These are phyloP conservation scores for Andricus grossulariae DNA, from an alignment of 1,140 invertebrate genomes.

Conservation along the genomic window DNA sequence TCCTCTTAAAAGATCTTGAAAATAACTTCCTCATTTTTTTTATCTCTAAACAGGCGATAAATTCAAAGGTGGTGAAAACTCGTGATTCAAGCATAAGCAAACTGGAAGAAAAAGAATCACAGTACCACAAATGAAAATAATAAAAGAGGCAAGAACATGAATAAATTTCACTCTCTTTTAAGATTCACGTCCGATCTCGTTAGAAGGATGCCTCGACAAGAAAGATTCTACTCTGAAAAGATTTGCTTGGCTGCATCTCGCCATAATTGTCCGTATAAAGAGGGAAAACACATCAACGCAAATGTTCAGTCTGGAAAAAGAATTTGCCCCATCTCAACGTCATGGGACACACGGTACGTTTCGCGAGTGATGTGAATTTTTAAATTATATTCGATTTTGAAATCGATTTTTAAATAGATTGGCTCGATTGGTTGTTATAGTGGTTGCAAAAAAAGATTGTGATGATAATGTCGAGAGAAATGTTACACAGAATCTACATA, in stretches of 20 bases:
- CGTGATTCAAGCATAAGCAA: neutral
- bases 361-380: slow-evolving; percentile 3
- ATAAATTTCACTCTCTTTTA: slow-evolving; percentile 50
- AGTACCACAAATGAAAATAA: slow-evolving; percentile 4
- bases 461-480: slow-evolving; percentile 18
- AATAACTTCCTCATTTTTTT: too few species aligned
- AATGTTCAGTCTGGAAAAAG: slow-evolving; percentile 55
- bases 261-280: slow-evolving; percentile 58
- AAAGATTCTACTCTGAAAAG: slow-evolving; percentile 55
- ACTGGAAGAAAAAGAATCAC: neutral
- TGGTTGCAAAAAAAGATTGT: slow-evolving; percentile 34
- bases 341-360: slow-evolving; percentile 60
- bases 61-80: neutral
- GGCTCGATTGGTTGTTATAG: neutral
- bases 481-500: slow-evolving; percentile 23
- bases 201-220: slow-evolving; percentile 49
- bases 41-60: too few species aligned
- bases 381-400: neutral
- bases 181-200: slow-evolving; percentile 42
- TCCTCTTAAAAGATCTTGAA: too few species aligned
- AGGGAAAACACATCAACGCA: slow-evolving; percentile 49
- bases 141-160: slow-evolving; percentile 40
- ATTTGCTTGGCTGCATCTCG: slow-evolving; percentile 44
- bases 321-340: slow-evolving; percentile 38
- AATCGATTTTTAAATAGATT: slow-evolving; percentile 2